Base-by-base conservation (phyloP, 92 coral and sea anemone species). In the Desmophyllum pertusum region DNA sequence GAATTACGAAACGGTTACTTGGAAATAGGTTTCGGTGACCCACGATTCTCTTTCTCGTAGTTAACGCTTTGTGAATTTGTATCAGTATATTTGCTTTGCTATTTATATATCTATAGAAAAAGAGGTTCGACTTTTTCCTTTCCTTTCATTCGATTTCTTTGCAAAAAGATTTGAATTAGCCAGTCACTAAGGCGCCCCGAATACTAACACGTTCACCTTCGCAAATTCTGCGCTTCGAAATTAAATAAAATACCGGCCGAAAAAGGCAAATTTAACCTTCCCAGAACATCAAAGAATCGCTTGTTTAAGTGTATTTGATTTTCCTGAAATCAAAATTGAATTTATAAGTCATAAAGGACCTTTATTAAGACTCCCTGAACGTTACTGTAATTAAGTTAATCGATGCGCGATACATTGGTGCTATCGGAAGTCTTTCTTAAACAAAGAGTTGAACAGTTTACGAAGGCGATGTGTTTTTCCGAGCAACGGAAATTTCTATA, bases 241-340 rank as follows among this genome's bases (percentile, higher is more conserved):
- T 36, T 65, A 21, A 35, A 21, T 7, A 31, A 23, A 21, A n/a
- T 29, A 30, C 8, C 17, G 17, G 17, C 23, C 31, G 27, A n/a
- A 2, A 15, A 11, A 3, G 50, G 15, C 35, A 69, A 52, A 25
- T 11, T 80, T 68, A 0, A n/a, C 15, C 43, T 3, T 29, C 51
- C 36, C 7, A 37, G 27, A 68, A 17, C 76, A 5, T 31, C 38
- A 38, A 68, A 69, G 43, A n/a, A 14, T 69, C 31, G 50, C 76
- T 48, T 80, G 76, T 63, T 80, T 80, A 50, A 46, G 65, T 80
- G 39, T 66, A 57, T 45, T 80, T 80, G 43, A 43, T 71, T 83
- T 81, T 29, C 10, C 33, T 29, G 70, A 83, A 83, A 72, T 83
- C 62, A 83, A 72, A 83, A 72, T 83, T 61, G 86, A 40, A 80